Percentiles rank a stretch among this genome's conserved stretches.
These are phyloP conservation scores for Ctenopoma kingsleyae DNA, from an alignment of 2,797 vertebrate species.

Conservation along the genomic window DNA sequence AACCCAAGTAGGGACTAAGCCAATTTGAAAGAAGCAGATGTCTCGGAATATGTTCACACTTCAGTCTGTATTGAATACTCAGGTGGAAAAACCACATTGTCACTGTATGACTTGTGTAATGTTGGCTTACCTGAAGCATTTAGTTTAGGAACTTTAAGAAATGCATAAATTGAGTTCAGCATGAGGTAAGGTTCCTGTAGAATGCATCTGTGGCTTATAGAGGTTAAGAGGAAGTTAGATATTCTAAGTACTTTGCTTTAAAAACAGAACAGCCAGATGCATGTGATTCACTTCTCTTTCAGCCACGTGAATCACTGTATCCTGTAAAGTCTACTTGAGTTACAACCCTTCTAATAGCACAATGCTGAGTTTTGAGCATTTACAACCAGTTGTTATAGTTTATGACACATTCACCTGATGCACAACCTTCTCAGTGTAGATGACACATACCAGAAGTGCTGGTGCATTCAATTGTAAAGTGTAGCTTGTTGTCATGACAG, in stretches of 20 bases:
- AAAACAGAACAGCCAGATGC: background rate
- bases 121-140: background rate
- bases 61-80: background rate
- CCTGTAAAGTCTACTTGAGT: background rate
- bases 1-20: background rate
- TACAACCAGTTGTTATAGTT: background rate
- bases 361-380: background rate
- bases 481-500: slow-evolving; percentile 7
- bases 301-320: background rate
- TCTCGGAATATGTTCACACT: background rate
- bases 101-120: background rate
- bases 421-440: background rate
- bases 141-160: background rate
- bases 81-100: background rate
- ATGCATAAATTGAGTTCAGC: background rate
- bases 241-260: background rate
- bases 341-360: background rate
- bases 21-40: background rate
- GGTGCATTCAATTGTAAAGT: background rate
- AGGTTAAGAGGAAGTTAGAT: background rate
- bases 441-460: background rate
- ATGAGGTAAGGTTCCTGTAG: background rate
- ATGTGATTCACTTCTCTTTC: slow-evolving; percentile 40
- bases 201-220: background rate
- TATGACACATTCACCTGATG: background rate